Percentiles rank a stretch among this genome's conserved stretches.
Evolutionary conservation across 1,140 invertebrate species (phyloP).

Genomic region (Drosophila ohnishii): DNA sequence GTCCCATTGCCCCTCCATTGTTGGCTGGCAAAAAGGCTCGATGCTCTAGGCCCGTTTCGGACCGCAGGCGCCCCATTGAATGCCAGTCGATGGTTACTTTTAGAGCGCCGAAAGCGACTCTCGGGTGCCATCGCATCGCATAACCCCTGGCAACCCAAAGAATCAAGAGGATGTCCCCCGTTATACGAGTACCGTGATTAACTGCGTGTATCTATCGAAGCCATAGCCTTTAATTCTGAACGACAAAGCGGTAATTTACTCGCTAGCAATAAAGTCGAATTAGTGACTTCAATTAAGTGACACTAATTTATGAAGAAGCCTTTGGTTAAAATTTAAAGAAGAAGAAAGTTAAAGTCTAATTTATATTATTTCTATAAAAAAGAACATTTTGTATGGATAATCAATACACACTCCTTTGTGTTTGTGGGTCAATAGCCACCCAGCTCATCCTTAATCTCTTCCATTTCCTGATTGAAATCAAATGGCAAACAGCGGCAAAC

Average conservation of each 20-base stretch:
- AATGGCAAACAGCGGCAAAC: slow-evolving; percentile 38
- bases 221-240: slow-evolving; percentile 59
- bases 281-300: slow-evolving; percentile 5
- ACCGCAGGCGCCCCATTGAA: slow-evolving; percentile 49
- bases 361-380: too few relatives aligned
- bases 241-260: slow-evolving; percentile 57
- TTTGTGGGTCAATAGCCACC: slow-evolving; percentile 20
- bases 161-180: slow-evolving; percentile 3
- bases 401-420: not conserved
- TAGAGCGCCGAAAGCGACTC: slow-evolving; percentile 51
- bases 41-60: slow-evolving; percentile 17
- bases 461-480: slow-evolving; percentile 47
- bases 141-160: slow-evolving; percentile 21
- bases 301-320: not conserved
- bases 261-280: slow-evolving; percentile 20
- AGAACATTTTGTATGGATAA: too few relatives aligned
- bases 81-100: slow-evolving; percentile 36
- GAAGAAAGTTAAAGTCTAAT: too few relatives aligned
- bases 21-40: slow-evolving; percentile 22
- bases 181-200: slow-evolving; percentile 54
- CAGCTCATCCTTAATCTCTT: slow-evolving; percentile 33
- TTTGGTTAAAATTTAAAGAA: too few relatives aligned
- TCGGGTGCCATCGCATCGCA: slow-evolving; percentile 39
- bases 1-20: slow-evolving; percentile 22
- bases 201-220: slow-evolving; percentile 55